Evolutionary conservation across 2,113 vertebrate genomes (phyloP).

Genomic region (Pipa parva): DNA sequence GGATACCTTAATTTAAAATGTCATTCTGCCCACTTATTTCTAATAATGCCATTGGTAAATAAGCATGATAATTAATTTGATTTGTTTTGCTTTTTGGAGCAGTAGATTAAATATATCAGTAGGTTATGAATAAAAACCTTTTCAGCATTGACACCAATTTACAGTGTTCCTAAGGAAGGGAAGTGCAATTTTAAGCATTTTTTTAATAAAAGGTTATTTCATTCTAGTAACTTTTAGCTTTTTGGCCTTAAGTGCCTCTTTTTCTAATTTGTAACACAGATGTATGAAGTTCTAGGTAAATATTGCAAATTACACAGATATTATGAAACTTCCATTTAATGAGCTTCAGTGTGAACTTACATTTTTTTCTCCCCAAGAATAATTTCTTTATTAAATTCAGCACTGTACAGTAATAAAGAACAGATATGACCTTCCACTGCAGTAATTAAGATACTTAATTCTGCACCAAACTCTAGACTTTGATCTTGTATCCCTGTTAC

Average conservation of each 20-base stretch:
- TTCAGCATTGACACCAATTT: too few relatives aligned
- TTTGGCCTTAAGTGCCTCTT: slow-evolving; percentile 53
- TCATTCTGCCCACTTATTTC: too few relatives aligned
- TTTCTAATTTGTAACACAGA: slow-evolving; percentile 59
- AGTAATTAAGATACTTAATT: slow-evolving; percentile 58
- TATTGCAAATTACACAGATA: slow-evolving; percentile 56
- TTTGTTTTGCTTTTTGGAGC: too few relatives aligned
- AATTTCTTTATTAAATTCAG: slow-evolving; percentile 59
- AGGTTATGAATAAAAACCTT: too few relatives aligned
- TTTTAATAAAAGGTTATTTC: slow-evolving; percentile 25
- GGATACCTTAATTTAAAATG: too few relatives aligned
- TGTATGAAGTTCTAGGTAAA: slow-evolving; percentile 56
- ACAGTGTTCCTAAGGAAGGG: too few relatives aligned
- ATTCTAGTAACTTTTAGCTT: slow-evolving; percentile 30
- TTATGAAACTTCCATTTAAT: slow-evolving; percentile 57
- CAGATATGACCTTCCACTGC: slow-evolving; percentile 58
- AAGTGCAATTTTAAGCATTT: too few relatives aligned
- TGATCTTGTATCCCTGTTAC: too few relatives aligned
- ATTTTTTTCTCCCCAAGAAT: slow-evolving; percentile 51
- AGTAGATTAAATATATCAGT: too few relatives aligned
- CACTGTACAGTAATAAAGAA: slow-evolving; percentile 45
- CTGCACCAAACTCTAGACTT: slow-evolving; percentile 10
- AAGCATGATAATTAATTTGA: too few relatives aligned
- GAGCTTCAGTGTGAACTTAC: slow-evolving; percentile 49
- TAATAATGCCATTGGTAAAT: too few relatives aligned